Conservation (phyloP, 2,797 vertebrate species). For the Rhyacichthys aspro region DNA sequence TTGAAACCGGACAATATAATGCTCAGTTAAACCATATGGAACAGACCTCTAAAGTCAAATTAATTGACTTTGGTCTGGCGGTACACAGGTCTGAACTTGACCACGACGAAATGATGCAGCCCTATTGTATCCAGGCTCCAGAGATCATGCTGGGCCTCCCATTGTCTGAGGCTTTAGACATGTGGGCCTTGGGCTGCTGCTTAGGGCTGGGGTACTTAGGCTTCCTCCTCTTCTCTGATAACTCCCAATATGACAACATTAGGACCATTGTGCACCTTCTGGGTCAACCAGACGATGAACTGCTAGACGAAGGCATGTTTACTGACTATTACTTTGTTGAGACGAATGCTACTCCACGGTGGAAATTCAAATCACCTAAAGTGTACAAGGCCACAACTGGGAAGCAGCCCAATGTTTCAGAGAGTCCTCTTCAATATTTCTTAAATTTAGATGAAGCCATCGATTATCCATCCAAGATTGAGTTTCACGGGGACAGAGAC, state of each 20-base stretch:
- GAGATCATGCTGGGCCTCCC: conserved; percentile 10
- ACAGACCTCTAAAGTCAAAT: conserved; percentile 5
- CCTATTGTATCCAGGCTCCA: too few species aligned
- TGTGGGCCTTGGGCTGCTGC: conserved; percentile 27
- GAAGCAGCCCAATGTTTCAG: too few species aligned
- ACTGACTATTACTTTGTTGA: too few species aligned
- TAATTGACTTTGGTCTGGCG: too few species aligned
- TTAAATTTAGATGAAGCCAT: too few species aligned
- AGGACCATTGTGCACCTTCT: conserved; percentile 2
- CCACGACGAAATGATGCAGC: too few species aligned
- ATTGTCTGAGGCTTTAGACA: conserved; percentile 12
- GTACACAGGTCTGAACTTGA: too few species aligned
- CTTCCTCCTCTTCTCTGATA: neutral
- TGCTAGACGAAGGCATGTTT: neutral
- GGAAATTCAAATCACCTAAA: neutral
- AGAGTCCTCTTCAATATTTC: too few species aligned
- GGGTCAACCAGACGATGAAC: neutral
- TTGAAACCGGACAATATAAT: conserved; percentile 36
- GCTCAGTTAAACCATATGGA: conserved; percentile 11
- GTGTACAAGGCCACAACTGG: neutral
- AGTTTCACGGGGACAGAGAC: too few species aligned
- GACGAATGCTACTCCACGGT: too few species aligned
- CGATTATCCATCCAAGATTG: too few species aligned
- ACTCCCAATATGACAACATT: neutral
- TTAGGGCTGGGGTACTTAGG: conserved; percentile 8